Evolutionary conservation across 2,797 vertebrate species (phyloP), one percentile per base, ranked within the genome.

Genomic region (Garrulus glandarius): DNA sequence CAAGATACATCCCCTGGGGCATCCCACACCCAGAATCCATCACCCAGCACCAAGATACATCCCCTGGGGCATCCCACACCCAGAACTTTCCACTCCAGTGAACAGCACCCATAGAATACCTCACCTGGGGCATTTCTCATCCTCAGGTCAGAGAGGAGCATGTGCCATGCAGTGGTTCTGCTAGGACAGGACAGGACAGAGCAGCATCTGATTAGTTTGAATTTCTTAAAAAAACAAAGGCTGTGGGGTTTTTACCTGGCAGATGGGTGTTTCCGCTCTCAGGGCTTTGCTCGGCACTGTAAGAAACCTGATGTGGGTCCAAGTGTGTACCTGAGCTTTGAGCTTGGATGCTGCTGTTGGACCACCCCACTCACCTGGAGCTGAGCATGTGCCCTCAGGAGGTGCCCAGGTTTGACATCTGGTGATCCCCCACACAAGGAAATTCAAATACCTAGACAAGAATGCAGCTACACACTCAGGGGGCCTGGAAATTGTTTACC

Each of bases 201-300:
- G 29, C 27, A 34, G 17, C 6, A 24, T 50, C 52, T 26, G 19
- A 30, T 70, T 30, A 12, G 13, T 20, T 78, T 41, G 20, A 52
- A 26, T 82, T 71, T 76, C 72, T 75, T 50, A 6, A 18, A 53
- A 83, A 89, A 78, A 11, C 23, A 20, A n/a, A 56, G 5, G 19
- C 10, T 56, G 27, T 29, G 77, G 39, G 19, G 8, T 32, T 89
- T 71, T 68, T n/a, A 37, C 57, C 39, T 50, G 32, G 26, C 8
- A 9, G 5, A 32, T 1, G 4, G 41, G n/a, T 27, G 63, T 75
- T 84, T 78, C 8, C 1, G 27, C 44, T 59, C 0, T 1, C 0
- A 1, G 75, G 64, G 87, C 84, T 93, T 93, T 78, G 80, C 80
- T 84, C 2, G 0, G 26, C 50, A 21, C 1, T 2, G 39, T 29